These are phyloP conservation scores for Aphyosemion australe DNA, from an alignment of 2,113 vertebrate species.

Conservation along the genomic window DNA sequence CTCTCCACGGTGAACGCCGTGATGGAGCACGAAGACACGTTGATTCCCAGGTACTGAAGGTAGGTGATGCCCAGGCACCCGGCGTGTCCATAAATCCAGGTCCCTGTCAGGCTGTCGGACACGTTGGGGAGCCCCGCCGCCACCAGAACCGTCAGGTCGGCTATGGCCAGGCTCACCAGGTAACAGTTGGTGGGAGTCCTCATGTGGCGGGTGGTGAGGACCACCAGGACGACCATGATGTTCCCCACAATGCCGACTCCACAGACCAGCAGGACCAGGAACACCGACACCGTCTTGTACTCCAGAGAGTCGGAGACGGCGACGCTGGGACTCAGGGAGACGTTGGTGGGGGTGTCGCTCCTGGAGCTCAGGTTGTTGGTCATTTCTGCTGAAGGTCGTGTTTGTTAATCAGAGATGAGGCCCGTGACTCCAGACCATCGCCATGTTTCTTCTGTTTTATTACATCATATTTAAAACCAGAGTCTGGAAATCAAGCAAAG, in stretches of 20 bases:
- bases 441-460: constrained; percentile 27
- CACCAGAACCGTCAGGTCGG: constrained; percentile 82
- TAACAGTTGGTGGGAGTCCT: constrained; percentile 84
- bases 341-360: constrained; percentile 74
- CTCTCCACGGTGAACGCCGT: constrained; percentile 84
- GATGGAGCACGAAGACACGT: constrained; percentile 84
- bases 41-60: constrained; percentile 86
- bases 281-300: constrained; percentile 79
- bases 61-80: constrained; percentile 84
- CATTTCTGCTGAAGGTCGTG: constrained; percentile 48
- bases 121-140: constrained; percentile 82
- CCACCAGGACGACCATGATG: constrained; percentile 84
- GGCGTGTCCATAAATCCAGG: constrained; percentile 79
- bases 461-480: constrained; percentile 8
- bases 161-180: constrained; percentile 83
- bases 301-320: constrained; percentile 66
- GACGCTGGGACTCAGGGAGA: constrained; percentile 64
- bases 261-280: constrained; percentile 82
- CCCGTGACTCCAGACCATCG: not conserved
- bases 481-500: not conserved
- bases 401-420: not conserved
- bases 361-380: constrained; percentile 72
- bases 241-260: constrained; percentile 82
- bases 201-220: constrained; percentile 82
- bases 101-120: constrained; percentile 79